Conservation (phyloP, 2,113 vertebrate genomes). For the Perccottus glenii region DNA sequence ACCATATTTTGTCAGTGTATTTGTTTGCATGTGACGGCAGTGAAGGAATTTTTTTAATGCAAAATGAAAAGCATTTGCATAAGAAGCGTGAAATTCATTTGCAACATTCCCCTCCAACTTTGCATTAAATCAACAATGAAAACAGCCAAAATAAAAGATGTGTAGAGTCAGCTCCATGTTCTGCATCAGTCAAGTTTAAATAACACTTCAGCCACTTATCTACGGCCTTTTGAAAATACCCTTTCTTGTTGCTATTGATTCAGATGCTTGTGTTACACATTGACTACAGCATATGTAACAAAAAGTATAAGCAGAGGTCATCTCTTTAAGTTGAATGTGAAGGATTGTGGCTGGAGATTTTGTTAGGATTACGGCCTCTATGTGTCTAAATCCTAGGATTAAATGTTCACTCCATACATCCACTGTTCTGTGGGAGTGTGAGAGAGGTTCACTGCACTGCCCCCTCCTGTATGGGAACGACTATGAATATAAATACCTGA, state of each 20-base stretch:
- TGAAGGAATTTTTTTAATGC: slow-evolving; percentile 52
- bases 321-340: slow-evolving; percentile 52
- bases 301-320: slow-evolving; percentile 49
- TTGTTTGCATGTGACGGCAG: slow-evolving; percentile 51
- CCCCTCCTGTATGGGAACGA: slow-evolving; percentile 63
- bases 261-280: slow-evolving; percentile 54
- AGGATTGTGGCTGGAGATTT: slow-evolving; percentile 52
- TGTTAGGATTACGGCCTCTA: slow-evolving; percentile 58
- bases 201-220: neutral
- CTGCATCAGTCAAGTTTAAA: slow-evolving; percentile 2
- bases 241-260: slow-evolving; percentile 41
- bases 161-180: neutral
- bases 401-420: slow-evolving; percentile 69
- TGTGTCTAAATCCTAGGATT: slow-evolving; percentile 60
- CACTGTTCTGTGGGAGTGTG: slow-evolving; percentile 51
- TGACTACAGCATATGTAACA: slow-evolving; percentile 34
- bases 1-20: slow-evolving; percentile 31
- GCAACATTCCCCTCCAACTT: slow-evolving; percentile 56
- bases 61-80: slow-evolving; percentile 57
- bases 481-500: slow-evolving; percentile 72
- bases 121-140: slow-evolving; percentile 56
- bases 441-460: slow-evolving; percentile 64
- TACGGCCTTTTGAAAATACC: neutral
- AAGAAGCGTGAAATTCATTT: slow-evolving; percentile 55
- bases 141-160: slow-evolving; percentile 28